These are phyloP conservation scores for Hyla sarda DNA, from an alignment of 2,113 vertebrate species.

Conservation along the genomic window DNA sequence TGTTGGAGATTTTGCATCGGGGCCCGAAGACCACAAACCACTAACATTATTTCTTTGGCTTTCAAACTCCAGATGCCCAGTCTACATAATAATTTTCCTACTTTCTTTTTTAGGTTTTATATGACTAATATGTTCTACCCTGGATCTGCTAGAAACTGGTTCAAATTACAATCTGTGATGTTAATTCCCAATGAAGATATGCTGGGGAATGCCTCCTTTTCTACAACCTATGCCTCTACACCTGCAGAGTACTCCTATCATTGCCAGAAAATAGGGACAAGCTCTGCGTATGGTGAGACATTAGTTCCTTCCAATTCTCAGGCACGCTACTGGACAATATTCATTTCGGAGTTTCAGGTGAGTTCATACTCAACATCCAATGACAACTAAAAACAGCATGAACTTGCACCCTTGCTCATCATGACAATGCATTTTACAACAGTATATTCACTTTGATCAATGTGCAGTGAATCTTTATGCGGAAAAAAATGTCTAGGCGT, in stretches of 20 bases:
- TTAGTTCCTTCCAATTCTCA: conserved; percentile 70
- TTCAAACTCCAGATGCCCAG: neutral
- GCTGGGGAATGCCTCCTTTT: conserved; percentile 69
- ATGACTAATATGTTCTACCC: conserved; percentile 72
- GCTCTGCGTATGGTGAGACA: conserved; percentile 66
- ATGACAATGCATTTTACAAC: neutral
- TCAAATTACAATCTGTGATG: conserved; percentile 72
- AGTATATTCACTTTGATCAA: neutral
- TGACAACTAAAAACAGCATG: neutral
- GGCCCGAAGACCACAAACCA: no score
- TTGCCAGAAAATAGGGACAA: conserved; percentile 80
- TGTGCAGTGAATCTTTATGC: neutral
- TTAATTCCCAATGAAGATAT: conserved; percentile 69
- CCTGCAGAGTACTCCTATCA: conserved; percentile 81
- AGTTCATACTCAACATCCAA: conserved; percentile 65
- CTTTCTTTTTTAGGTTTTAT: conserved; percentile 73
- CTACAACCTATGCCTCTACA: conserved; percentile 71
- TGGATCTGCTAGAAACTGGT: conserved; percentile 73
- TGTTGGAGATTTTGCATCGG: no score
- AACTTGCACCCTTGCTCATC: neutral
- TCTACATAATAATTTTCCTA: conserved; percentile 41
- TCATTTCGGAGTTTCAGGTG: conserved; percentile 78
- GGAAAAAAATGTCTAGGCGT: neutral
- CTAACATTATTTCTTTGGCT: no score
- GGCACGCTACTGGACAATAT: conserved; percentile 73